Evolutionary conservation across 2,888 invertebrate species (phyloP), one percentile per base, ranked within the genome.

Genomic region (Theretra japonica): DNA sequence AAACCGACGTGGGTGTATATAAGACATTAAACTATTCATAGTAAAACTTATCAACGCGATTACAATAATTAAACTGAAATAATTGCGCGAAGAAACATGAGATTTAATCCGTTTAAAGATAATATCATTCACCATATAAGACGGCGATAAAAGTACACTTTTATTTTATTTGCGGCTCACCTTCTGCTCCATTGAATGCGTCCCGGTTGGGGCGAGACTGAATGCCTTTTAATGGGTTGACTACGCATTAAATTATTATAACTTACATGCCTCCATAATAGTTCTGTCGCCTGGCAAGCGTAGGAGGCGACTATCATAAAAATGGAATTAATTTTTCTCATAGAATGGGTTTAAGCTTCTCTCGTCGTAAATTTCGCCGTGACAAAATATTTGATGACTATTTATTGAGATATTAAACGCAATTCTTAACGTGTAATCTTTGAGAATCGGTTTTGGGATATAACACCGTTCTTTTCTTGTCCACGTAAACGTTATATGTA

Each of bases 211-310:
- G 84, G 79, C 82, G 77, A 75, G 83, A 82, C 84, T 90, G 90
- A 92, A 91, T 90, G 88, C 85, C 88, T 90, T 92, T 91, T 91
- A 92, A 92, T 91, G 87, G 88, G 81, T 83, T 84, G 83, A 82
- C 84, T 86, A 81, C 83, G 86, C 80, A 81, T 86, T 84, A 84
- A 84, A 84, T 86, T 86, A 85, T 86, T 82, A 83, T 87, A 83
- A 85, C 82, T 83, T 80, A 83, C 81, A 82, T 80, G 80, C 82
- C 79, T 80, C 80, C 80, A 86, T 87, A 82, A 84, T 75, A 77
- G 75, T 41, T 33, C 60, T 70, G 70, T 70, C 65, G 68, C 65
- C 56, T 62, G 57, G 60, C 70, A 59, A 70, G 84, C 82, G 86
- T 87, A 83, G 88, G 86, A 79, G 81, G 83, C 75, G 79, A 79